Conservation (phyloP, 2,888 invertebrate species). For the Tetanocera ferruginea region DNA sequence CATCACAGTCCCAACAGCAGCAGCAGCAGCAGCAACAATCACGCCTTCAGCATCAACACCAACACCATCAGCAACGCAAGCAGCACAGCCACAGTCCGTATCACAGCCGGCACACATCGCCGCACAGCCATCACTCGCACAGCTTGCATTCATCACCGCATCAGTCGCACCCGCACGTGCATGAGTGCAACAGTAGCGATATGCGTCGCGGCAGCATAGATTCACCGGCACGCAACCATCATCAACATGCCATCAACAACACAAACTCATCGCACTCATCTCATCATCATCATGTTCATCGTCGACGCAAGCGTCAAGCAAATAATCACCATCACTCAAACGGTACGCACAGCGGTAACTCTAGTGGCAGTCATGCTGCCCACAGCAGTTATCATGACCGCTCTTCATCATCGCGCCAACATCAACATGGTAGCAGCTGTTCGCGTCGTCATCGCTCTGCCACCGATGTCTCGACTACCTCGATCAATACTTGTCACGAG, state of each 20-base stretch:
- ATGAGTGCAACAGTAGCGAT: conserved; percentile 44
- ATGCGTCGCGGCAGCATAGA: conserved; percentile 41
- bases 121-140: conserved; percentile 60
- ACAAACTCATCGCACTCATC: conserved; percentile 45
- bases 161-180: conserved; percentile 55
- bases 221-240: conserved; percentile 39
- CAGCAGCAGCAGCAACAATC: conserved; percentile 35
- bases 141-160: conserved; percentile 59
- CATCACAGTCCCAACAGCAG: conserved; percentile 36
- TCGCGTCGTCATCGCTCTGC: conserved; percentile 67
- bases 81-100: conserved; percentile 55
- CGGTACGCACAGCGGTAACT: conserved; percentile 55
- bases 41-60: conserved; percentile 45
- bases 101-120: conserved; percentile 62
- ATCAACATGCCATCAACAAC: conserved; percentile 49
- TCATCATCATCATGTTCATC: conserved; percentile 43
- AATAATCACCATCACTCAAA: conserved; percentile 44
- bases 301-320: conserved; percentile 48
- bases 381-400: conserved; percentile 48
- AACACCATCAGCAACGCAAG: conserved; percentile 56
- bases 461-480: conserved; percentile 66
- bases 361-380: conserved; percentile 53
- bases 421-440: conserved; percentile 52
- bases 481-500: conserved; percentile 65
- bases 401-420: background rate